phyloP scores from a whole-genome alignment of 1,140 invertebrate species.

The Drosophila kikkawai region DNA sequence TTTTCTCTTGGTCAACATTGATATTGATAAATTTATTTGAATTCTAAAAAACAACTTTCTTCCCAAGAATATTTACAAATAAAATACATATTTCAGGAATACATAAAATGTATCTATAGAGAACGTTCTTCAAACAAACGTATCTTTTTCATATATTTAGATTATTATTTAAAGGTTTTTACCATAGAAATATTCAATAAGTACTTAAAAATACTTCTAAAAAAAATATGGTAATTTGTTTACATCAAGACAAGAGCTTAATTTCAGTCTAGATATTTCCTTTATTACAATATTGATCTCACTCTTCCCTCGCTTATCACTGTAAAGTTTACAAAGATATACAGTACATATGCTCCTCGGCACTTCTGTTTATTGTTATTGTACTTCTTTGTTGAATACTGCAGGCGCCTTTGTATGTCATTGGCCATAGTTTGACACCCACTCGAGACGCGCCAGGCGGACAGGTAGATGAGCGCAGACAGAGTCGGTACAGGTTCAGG shows the following conservation, averaged over 20 bases:
- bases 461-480: slow-evolving; percentile 18
- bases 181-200: too few species aligned
- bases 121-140: neutral
- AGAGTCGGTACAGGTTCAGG: slow-evolving; percentile 2
- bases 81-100: neutral
- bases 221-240: neutral
- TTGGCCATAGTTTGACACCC: slow-evolving; percentile 53
- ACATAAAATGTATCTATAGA: neutral
- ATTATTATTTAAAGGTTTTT: neutral
- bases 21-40: neutral
- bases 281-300: neutral
- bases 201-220: neutral
- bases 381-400: slow-evolving; percentile 28
- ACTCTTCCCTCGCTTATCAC: slow-evolving; percentile 13
- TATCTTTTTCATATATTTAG: neutral
- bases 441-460: slow-evolving; percentile 48
- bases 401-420: slow-evolving; percentile 54
- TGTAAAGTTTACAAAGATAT: too few species aligned
- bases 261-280: neutral
- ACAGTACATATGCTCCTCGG: neutral
- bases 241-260: neutral
- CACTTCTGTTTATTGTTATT: slow-evolving; percentile 52
- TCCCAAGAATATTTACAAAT: neutral
- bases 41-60: too few species aligned
- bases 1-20: neutral